Conservation (phyloP, 2,888 invertebrate species). For the Hermodice carunculata region DNA sequence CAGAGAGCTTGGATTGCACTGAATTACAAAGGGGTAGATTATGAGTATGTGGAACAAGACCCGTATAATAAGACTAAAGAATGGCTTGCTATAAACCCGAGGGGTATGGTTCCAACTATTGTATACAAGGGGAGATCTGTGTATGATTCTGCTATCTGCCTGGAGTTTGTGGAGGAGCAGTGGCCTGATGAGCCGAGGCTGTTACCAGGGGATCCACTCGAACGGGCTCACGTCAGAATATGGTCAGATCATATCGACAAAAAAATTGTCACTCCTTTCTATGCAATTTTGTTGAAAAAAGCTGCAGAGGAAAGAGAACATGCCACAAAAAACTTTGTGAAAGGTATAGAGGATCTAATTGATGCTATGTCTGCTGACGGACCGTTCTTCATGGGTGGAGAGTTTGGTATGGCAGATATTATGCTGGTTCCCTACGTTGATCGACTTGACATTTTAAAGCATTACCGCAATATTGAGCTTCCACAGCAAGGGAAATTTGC, state of each 20-base stretch:
- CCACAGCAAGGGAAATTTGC: slow-evolving; percentile 38
- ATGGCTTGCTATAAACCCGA: slow-evolving; percentile 49
- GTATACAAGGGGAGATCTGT: slow-evolving; percentile 42
- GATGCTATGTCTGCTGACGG: slow-evolving; percentile 38
- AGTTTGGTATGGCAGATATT: slow-evolving; percentile 50
- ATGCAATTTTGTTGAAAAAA: slow-evolving; percentile 42
- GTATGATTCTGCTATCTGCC: slow-evolving; percentile 48
- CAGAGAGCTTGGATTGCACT: slow-evolving; percentile 54
- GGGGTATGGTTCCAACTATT: slow-evolving; percentile 51
- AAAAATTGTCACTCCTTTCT: slow-evolving; percentile 50
- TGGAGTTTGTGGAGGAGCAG: slow-evolving; percentile 54
- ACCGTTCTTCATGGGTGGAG: slow-evolving; percentile 45
- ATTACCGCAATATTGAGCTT: slow-evolving; percentile 44
- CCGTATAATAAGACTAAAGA: slow-evolving; percentile 54
- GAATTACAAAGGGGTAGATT: slow-evolving; percentile 46
- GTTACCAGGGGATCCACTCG: slow-evolving; percentile 46
- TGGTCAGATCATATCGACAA: slow-evolving; percentile 48
- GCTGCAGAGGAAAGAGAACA: slow-evolving; percentile 36
- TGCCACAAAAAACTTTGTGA: slow-evolving; percentile 33
- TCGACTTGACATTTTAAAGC: slow-evolving; percentile 37
- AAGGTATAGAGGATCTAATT: slow-evolving; percentile 35
- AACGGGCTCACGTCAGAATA: slow-evolving; percentile 46
- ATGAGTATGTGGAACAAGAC: slow-evolving; percentile 50
- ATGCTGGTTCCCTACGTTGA: slow-evolving; percentile 46
- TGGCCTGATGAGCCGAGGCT: slow-evolving; percentile 36